phyloP scores from a whole-genome alignment of 2,797 vertebrate genomes.

The Gastrophryne carolinensis region DNA sequence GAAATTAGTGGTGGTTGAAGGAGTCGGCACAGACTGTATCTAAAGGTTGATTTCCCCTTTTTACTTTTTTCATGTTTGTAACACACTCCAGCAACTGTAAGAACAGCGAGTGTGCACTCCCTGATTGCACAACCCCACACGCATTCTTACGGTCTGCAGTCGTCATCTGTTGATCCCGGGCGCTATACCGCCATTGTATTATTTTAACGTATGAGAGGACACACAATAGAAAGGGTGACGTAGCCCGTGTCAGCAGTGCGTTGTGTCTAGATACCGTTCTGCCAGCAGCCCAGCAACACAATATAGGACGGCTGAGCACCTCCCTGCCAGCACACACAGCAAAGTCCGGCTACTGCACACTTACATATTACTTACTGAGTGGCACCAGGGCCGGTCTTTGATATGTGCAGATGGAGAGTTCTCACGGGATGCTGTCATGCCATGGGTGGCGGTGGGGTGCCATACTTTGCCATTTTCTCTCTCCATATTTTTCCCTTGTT shows the following conservation, averaged over 20 bases:
- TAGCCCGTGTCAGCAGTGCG: background rate
- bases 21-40: too few relatives aligned
- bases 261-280: slow-evolving; percentile 6
- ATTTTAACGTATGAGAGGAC: background rate
- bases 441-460: too few relatives aligned
- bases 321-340: background rate
- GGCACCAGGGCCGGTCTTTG: too few relatives aligned
- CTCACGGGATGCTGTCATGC: too few relatives aligned
- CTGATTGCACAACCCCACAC: background rate
- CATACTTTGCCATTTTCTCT: too few relatives aligned
- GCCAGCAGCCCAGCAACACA: background rate
- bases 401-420: too few relatives aligned
- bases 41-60: too few relatives aligned
- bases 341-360: too few relatives aligned
- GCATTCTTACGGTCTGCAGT: background rate
- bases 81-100: background rate
- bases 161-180: background rate
- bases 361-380: too few relatives aligned
- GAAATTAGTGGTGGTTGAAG: too few relatives aligned
- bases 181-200: background rate
- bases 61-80: too few relatives aligned
- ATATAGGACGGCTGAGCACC: background rate
- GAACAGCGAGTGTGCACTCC: background rate
- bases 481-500: too few relatives aligned
- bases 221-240: background rate